A percentile compares a stretch with the other conserved stretches of the same genome.
Conservation (phyloP, 2,113 vertebrate genomes). For the Megaceryle maxima region DNA sequence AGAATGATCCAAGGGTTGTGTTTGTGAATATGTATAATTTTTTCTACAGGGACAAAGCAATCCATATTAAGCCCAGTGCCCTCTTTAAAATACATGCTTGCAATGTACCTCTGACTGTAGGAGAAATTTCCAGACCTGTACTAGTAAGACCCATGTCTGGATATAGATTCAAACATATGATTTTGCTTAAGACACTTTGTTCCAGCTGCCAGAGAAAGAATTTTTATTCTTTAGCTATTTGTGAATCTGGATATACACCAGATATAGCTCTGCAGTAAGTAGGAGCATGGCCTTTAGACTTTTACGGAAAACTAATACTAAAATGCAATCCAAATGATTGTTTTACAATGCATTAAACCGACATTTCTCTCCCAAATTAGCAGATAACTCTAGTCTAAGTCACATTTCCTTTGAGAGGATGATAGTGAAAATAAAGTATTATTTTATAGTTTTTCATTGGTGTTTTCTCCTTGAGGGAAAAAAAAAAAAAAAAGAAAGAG, state of each 20-base stretch:
- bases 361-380: slow-evolving; percentile 1
- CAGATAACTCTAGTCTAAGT: neutral
- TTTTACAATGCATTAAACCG: slow-evolving; percentile 5
- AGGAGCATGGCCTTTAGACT: slow-evolving; percentile 38
- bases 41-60: neutral
- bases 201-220: slow-evolving; percentile 57
- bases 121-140: slow-evolving; percentile 58
- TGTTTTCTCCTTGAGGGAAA: neutral
- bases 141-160: slow-evolving; percentile 44
- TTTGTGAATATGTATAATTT: neutral
- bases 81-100: slow-evolving; percentile 35
- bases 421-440: neutral
- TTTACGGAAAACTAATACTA: slow-evolving; percentile 19
- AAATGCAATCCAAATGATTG: neutral
- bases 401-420: neutral
- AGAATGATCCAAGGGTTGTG: neutral
- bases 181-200: slow-evolving; percentile 64
- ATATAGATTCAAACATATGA: slow-evolving; percentile 54
- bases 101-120: neutral
- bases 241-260: slow-evolving; percentile 54
- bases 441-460: neutral
- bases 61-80: slow-evolving; percentile 5
- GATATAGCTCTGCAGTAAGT: slow-evolving; percentile 12
- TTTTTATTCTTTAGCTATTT: slow-evolving; percentile 56
- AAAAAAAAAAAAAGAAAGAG: neutral